Percentiles rank a stretch among this genome's conserved stretches.
Evolutionary conservation across 2,113 vertebrate species (phyloP).

Genomic region (Prunella fulvescens): DNA sequence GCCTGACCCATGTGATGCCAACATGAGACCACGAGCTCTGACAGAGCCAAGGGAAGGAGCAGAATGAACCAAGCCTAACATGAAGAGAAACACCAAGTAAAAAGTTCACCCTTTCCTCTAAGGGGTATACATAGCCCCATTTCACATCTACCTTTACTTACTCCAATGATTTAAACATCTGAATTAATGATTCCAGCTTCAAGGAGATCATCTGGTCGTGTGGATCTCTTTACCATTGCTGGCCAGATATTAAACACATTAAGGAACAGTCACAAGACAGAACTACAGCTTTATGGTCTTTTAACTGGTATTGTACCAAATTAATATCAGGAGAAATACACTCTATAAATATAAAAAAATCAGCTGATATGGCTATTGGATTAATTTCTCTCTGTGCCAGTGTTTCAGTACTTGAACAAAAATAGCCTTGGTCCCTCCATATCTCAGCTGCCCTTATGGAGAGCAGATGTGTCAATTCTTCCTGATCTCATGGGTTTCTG

Average conservation of each 20-base stretch:
- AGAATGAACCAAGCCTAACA: neutral
- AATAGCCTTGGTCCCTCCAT: neutral
- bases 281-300: neutral
- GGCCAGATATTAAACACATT: neutral
- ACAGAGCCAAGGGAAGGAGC: neutral
- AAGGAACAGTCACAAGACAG: neutral
- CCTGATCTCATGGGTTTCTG: neutral
- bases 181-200: constrained; percentile 18
- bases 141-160: neutral
- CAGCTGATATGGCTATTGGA: neutral
- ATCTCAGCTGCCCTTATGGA: neutral
- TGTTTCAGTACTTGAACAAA: neutral
- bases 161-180: neutral
- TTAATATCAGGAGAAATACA: neutral
- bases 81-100: neutral
- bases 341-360: neutral
- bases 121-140: neutral
- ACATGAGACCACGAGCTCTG: neutral
- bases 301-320: neutral
- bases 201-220: neutral
- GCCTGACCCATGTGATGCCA: neutral
- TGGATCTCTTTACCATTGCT: neutral
- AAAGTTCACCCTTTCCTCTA: neutral
- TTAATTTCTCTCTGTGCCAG: neutral
- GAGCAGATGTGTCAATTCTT: neutral